Conservation (phyloP, 2,113 vertebrate species). For the Urocynchramus pylzowi region DNA sequence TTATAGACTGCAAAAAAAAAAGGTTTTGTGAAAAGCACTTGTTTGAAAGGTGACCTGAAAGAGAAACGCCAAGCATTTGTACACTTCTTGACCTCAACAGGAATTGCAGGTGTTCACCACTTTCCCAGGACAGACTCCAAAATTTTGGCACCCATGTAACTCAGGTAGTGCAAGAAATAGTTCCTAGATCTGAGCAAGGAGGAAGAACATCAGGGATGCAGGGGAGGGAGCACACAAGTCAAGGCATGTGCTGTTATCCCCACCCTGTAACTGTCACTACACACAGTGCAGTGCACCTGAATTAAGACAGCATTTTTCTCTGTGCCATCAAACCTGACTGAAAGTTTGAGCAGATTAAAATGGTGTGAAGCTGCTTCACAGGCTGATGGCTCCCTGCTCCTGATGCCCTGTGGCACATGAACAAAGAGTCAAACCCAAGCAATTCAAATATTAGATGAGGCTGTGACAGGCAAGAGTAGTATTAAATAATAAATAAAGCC, state of each 20-base stretch:
- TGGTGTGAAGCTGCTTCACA: not conserved
- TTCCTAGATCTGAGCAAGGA: not conserved
- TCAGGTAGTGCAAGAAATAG: not conserved
- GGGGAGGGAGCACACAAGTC: not conserved
- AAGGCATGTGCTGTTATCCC: not conserved
- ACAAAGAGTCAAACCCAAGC: not conserved
- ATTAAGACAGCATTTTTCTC: not conserved
- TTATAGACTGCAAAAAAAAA: not conserved
- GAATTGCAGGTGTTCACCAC: not conserved
- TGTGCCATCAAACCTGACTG: not conserved
- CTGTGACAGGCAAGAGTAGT: not conserved
- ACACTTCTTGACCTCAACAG: not conserved
- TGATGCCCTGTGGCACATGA: not conserved
- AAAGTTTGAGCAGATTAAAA: not conserved
- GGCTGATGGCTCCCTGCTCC: not conserved
- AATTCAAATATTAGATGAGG: not conserved
- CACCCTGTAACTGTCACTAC: fast-evolving
- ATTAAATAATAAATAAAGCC: not conserved
- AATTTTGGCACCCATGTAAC: not conserved
- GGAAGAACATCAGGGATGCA: not conserved
- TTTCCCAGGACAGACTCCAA: not conserved
- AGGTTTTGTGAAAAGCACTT: not conserved
- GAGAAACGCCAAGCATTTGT: not conserved
- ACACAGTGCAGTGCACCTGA: not conserved
- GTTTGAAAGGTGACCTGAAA: not conserved